Conservation (phyloP, 2,797 vertebrate species). For the Ceyx erithaca region DNA sequence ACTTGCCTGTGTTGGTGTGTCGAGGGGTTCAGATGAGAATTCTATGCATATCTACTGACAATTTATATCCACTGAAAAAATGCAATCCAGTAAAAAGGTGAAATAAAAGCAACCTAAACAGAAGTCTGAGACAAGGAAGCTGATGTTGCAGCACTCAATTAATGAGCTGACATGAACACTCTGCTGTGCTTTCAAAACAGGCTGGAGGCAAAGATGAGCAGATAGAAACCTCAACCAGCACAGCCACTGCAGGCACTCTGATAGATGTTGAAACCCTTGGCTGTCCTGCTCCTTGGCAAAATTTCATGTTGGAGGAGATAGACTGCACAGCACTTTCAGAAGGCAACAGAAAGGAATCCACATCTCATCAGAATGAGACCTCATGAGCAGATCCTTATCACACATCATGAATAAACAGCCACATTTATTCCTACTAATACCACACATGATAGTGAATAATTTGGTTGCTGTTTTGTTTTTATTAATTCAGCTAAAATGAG, state of each 20-base stretch:
- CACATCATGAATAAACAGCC: neutral
- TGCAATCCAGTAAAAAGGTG: neutral
- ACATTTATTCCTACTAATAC: neutral
- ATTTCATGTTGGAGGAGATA: neutral
- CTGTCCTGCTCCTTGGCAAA: neutral
- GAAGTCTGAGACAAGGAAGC: slow-evolving; percentile 18
- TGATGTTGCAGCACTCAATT: slow-evolving; percentile 29
- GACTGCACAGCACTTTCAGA: neutral
- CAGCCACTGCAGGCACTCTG: neutral
- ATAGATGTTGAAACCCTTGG: neutral
- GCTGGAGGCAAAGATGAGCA: neutral
- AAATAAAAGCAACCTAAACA: slow-evolving; percentile 43
- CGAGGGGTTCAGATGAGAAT: slow-evolving; percentile 33
- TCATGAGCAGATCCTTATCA: neutral
- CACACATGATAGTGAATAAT: neutral
- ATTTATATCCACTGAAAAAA: slow-evolving; percentile 45
- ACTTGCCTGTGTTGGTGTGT: neutral
- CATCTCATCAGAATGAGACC: neutral
- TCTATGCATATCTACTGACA: neutral
- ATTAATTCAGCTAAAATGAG: neutral
- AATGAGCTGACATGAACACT: slow-evolving; percentile 14
- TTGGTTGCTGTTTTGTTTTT: neutral
- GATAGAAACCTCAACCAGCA: neutral
- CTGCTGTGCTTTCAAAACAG: neutral
- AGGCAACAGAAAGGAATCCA: neutral